Base-by-base conservation (phyloP, 2,113 vertebrate species). In the Silurus meridionalis region DNA sequence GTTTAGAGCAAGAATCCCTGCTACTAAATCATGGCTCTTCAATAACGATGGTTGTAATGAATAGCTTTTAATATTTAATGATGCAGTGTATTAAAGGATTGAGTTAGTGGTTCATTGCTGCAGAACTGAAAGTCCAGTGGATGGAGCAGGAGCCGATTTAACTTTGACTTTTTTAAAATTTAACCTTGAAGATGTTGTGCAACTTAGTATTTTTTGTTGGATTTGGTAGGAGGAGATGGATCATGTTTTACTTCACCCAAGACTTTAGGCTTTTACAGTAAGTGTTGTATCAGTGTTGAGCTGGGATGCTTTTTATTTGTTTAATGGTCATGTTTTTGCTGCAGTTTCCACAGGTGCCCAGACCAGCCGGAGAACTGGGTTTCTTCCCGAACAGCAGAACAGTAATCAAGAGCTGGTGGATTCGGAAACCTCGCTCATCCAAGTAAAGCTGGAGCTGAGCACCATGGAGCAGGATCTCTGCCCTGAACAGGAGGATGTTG, bases 401-500 rank as follows among this genome's bases (percentile, higher is more conserved):
- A 58, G 55, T 9, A 53, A 64, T 58, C 25, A 80, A 25, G 57
- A 13, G 9, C n/a, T 61, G 9, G 14, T 83, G 57, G 66, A 48
- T 37, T 72, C 80, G 9, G 84, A 88, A 17, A 9, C 64, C n/a
- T 86, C 87, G 8, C 72, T 86, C 13, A 80, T 83, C 0, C 81
- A 72, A 64, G 87, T 88, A 52, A 88, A 88, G 75, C 66, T 88
- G 81, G 85, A 88, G 87, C 50, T 86, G 46, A 86, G 84, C n/a
- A 46, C 87, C 17, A 46, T 83, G 60, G 66, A 87, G 53, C 55
- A 81, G 67, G 55, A 63, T 0, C 23, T 48, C 48, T 52, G 50
- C 77, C 55, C 53, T 4, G 53, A 58, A 17, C 37, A 84, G 28
- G 78, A 81, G 57, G 75, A 52, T 0, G 8, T 21, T 17, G 88